A percentile compares a stretch with the other conserved stretches of the same genome.
These are phyloP conservation scores for Blastomussa wellsi DNA, from an alignment of 92 coral and sea anemone species.

Conservation along the genomic window DNA sequence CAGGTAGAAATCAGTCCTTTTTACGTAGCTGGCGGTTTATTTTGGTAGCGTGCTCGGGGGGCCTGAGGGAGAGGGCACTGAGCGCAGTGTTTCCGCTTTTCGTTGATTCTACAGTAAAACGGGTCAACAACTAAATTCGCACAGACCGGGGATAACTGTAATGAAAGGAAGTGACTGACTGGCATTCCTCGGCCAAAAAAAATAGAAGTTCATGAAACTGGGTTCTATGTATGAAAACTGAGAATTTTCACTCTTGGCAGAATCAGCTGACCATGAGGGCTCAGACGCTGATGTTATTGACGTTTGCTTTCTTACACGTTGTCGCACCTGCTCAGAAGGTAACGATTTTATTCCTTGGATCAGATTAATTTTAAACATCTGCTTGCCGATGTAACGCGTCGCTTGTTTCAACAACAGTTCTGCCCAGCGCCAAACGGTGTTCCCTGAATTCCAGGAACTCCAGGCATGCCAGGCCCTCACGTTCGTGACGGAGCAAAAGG, in stretches of 20 bases:
- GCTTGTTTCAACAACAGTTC: not conserved
- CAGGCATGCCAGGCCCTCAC: conserved; percentile 24
- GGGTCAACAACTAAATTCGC: no score
- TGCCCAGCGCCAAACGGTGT: not conserved
- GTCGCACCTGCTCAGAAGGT: conserved; percentile 4
- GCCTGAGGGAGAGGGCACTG: no score
- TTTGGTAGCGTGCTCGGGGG: no score
- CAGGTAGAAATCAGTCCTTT: no score
- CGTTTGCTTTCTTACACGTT: not conserved
- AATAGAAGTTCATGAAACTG: not conserved
- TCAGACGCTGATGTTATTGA: not conserved
- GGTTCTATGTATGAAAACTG: not conserved
- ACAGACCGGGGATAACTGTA: no score
- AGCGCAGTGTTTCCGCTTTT: no score
- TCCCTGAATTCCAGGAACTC: conserved; percentile 21
- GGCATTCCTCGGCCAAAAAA: no score
- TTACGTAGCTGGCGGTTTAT: no score
- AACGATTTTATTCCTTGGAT: not conserved
- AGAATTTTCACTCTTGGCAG: not conserved
- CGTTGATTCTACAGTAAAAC: no score
- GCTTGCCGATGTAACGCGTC: not conserved
- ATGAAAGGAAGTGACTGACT: no score
- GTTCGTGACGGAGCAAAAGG: conserved; percentile 21
- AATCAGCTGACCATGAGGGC: not conserved
- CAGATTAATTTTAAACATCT: not conserved